Evolutionary conservation across 2,888 invertebrate species (phyloP), one percentile per base, ranked within the genome.

Genomic region (Drosophila anceps): DNA sequence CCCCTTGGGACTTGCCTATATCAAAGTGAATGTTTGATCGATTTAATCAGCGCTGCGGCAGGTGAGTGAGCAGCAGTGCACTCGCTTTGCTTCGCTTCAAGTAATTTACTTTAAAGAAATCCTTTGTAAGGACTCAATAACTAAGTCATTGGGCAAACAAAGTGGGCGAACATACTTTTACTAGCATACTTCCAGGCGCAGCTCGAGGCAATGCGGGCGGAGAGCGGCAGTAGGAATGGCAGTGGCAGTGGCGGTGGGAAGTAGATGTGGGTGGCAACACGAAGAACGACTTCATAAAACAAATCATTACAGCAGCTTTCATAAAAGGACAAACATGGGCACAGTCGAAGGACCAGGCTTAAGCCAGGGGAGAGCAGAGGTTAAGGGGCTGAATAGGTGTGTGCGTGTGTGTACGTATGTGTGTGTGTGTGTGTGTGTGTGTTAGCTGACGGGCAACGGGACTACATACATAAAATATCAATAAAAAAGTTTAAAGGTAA

Each of bases 401-500:
- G n/a, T 31, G 33, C 6, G 18, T 18, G 31, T 0, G 31, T 31
- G 18, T 31, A 24, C n/a, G n/a, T n/a, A n/a, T n/a, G 6, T 48
- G 48, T 15, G 24, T 31, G 10, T 6, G 29, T 31, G 48, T 24
- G 44, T 4, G 43, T 48, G 27, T n/a, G 48, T 29, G 48, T 29
- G 48, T 10, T 29, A 29, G 57, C 4, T 15, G 43, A 18, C 39
- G 55, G 60, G 43, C 64, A 61, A 66, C 55, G 54, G n/a, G 76
- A 70, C 60, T 69, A 73, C 88, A 85, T 76, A 88, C 88, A 85
- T 85, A 88, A 85, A 88, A 88, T 85, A 85, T 84, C 84, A 84
- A 84, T 84, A 85, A 84, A 82, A 86, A 84, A 84, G 77, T 88
- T 88, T 81, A 88, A 88, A 85, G 88, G 84, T 85, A 85, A 85